A percentile compares a stretch with the other conserved stretches of the same genome.
Evolutionary conservation across 1,140 invertebrate genomes (phyloP).

Genomic region (Heliconius nattereri): DNA sequence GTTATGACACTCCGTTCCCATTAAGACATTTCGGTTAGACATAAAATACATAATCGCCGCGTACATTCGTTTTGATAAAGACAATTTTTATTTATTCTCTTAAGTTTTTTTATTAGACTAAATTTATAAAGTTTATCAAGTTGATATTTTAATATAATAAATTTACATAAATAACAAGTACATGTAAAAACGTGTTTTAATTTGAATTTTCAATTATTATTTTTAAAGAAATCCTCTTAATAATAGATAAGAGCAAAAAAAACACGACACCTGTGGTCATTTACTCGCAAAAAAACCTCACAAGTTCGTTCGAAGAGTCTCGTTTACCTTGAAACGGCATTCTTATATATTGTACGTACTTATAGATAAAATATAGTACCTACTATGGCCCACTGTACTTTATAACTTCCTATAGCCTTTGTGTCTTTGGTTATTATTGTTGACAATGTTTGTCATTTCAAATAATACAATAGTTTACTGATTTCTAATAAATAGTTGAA

Average conservation of each 20-base stretch:
- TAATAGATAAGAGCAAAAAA: neutral
- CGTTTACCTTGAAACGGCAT: constrained; percentile 56
- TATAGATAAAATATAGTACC: neutral
- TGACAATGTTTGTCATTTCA: neutral
- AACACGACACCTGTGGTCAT: constrained; percentile 28
- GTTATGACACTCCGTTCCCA: too few species aligned
- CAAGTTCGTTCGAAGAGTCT: constrained; percentile 52
- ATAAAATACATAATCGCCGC: too few species aligned
- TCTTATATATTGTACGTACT: constrained; percentile 38
- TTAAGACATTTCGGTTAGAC: too few species aligned
- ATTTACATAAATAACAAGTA: neutral
- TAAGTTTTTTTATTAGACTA: neutral
- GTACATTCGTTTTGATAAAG: too few species aligned
- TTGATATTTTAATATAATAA: neutral
- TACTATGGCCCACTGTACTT: neutral
- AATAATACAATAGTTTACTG: neutral
- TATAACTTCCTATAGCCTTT: neutral
- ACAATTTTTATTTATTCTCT: neutral
- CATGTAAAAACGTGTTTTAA: neutral
- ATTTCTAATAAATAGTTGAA: neutral
- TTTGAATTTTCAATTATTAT: neutral
- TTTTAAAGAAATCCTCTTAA: neutral
- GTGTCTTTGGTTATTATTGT: neutral
- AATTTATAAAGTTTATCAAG: neutral
- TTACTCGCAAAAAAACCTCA: constrained; percentile 38